Evolutionary conservation across 53 echinoderm and acorn worm genomes (phyloP).

Genomic region (Luidia sarsii): DNA sequence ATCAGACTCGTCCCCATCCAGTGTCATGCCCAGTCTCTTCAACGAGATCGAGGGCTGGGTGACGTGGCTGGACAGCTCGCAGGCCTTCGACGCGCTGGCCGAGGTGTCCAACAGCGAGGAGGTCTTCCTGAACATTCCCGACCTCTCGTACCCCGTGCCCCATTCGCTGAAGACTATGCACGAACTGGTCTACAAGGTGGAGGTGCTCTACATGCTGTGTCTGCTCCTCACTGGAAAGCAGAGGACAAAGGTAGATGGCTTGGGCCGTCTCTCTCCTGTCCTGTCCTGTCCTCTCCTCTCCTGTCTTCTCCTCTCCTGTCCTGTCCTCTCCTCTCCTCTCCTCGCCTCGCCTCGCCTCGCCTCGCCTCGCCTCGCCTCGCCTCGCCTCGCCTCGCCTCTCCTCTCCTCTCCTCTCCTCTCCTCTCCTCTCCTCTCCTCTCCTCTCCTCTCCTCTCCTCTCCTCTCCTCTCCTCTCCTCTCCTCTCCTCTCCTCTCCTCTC

Average conservation of each 20-base stretch:
- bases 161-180: constrained; percentile 96
- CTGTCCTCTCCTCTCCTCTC: too few species aligned
- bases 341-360: too few species aligned
- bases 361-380: too few species aligned
- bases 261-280: too few species aligned
- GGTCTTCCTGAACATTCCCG: constrained; percentile 83
- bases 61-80: constrained; percentile 97
- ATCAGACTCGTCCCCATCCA: constrained; percentile 49
- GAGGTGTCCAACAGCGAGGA: constrained; percentile 92
- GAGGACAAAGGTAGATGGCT: constrained; percentile 86
- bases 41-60: constrained; percentile 98
- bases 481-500: too few species aligned
- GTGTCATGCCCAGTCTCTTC: constrained; percentile 65
- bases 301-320: too few species aligned
- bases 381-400: too few species aligned
- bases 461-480: too few species aligned
- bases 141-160: constrained; percentile 71
- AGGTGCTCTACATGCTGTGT: constrained; percentile 95
- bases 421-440: too few species aligned
- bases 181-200: constrained; percentile 97
- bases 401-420: too few species aligned
- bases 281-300: too few species aligned
- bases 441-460: too few species aligned
- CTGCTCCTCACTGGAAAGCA: constrained; percentile 94
- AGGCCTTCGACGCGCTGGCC: constrained; percentile 96